phyloP scores from a whole-genome alignment of 2,797 vertebrate genomes.

The Chanos chanos region DNA sequence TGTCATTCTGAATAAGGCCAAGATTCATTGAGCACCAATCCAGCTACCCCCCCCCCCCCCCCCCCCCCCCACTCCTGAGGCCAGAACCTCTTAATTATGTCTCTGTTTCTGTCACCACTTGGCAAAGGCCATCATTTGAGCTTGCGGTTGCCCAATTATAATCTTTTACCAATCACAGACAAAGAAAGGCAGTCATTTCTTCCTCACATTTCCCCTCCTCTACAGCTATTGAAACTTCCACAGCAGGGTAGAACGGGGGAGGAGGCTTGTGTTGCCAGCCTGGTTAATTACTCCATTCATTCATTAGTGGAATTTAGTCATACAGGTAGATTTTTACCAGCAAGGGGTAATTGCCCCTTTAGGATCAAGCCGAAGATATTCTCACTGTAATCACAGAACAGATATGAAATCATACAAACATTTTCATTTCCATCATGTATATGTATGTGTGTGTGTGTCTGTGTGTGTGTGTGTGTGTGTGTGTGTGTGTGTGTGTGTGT shows the following conservation, averaged over 20 bases:
- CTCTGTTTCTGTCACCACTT: constrained; percentile 53
- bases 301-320: constrained; percentile 44
- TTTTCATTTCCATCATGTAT: constrained; percentile 12
- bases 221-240: constrained; percentile 44
- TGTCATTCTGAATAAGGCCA: constrained; percentile 8
- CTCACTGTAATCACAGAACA: constrained; percentile 44
- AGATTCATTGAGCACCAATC: constrained; percentile 31
- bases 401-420: constrained; percentile 43
- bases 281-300: constrained; percentile 41
- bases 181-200: constrained; percentile 51
- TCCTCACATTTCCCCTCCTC: constrained; percentile 43
- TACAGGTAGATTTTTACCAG: constrained; percentile 53
- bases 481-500: neutral
- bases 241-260: constrained; percentile 4
- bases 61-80: constrained; percentile 40
- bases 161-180: constrained; percentile 55
- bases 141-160: constrained; percentile 53
- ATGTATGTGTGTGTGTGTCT: neutral
- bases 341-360: constrained; percentile 52
- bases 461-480: constrained; percentile 3
- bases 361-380: neutral
- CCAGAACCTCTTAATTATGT: constrained; percentile 53
- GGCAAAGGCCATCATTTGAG: constrained; percentile 54
- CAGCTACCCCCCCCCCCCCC: constrained; percentile 44
- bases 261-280: constrained; percentile 35